Conservation (phyloP, 2,113 vertebrate species). For the Nothobranchius furzeri region DNA sequence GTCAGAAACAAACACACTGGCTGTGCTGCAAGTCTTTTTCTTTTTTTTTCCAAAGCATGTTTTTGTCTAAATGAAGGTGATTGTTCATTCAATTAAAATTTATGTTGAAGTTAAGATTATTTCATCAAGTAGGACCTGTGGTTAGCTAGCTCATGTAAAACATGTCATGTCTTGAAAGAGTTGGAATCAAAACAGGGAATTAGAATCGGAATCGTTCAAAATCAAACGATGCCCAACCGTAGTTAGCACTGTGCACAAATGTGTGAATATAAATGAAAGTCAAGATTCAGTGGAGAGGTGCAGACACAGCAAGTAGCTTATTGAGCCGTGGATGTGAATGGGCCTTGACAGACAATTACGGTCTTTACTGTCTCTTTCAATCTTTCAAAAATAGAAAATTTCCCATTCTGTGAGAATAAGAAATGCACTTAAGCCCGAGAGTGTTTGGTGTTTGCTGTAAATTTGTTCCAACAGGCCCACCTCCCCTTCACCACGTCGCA, state of each 20-base stretch:
- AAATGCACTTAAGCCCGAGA: constrained; percentile 44
- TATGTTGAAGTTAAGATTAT: too few species aligned
- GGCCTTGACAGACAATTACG: constrained; percentile 61
- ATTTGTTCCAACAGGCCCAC: constrained; percentile 46
- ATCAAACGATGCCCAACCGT: too few species aligned
- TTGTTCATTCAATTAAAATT: too few species aligned
- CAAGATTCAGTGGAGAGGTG: constrained; percentile 17
- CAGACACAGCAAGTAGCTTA: constrained; percentile 37
- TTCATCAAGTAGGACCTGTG: too few species aligned
- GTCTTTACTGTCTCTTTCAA: constrained; percentile 63
- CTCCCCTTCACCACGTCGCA: constrained; percentile 22
- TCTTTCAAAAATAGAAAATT: constrained; percentile 50
- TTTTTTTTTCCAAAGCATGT: too few species aligned
- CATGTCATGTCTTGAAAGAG: too few species aligned
- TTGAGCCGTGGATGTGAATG: constrained; percentile 55
- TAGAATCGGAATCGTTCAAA: too few species aligned
- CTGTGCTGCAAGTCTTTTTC: too few species aligned
- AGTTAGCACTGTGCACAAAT: background rate
- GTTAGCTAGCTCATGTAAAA: too few species aligned
- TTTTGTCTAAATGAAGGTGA: too few species aligned
- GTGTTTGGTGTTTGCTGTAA: constrained; percentile 47
- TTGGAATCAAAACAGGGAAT: too few species aligned
- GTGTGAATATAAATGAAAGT: constrained; percentile 17
- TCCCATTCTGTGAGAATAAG: constrained; percentile 27
- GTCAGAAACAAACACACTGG: too few species aligned